These are phyloP conservation scores for Brachionus koreanus DNA, from an alignment of 1,140 invertebrate species.

Conservation along the genomic window DNA sequence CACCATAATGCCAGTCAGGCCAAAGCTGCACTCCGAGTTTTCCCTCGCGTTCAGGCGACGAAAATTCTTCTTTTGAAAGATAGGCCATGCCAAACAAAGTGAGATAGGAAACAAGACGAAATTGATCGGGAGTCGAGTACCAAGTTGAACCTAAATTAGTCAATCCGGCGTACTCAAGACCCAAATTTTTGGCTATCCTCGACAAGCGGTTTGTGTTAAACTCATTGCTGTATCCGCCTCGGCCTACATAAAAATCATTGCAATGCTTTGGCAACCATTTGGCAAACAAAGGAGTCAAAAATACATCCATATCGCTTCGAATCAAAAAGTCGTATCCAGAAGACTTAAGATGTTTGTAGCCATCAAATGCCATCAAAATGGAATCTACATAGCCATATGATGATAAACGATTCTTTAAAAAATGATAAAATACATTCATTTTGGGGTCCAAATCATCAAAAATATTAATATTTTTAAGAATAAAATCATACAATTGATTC, in stretches of 20 bases:
- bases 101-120: constrained; percentile 26
- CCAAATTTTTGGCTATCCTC: constrained; percentile 9
- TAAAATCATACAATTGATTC: not conserved
- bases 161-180: not conserved
- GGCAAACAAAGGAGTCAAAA: constrained; percentile 28
- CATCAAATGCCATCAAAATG: constrained; percentile 39
- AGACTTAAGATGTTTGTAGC: constrained; percentile 2
- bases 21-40: constrained; percentile 21
- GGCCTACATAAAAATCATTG: constrained; percentile 38
- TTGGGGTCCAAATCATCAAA: not conserved
- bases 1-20: constrained; percentile 43
- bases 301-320: constrained; percentile 41
- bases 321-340: constrained; percentile 29
- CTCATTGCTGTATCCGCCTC: constrained; percentile 13
- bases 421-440: constrained; percentile 13
- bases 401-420: not conserved
- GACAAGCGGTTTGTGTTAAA: constrained; percentile 32
- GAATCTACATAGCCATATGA: constrained; percentile 38
- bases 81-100: constrained; percentile 40
- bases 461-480: constrained; percentile 19
- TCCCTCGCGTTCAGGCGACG: constrained; percentile 11
- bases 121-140: constrained; percentile 22
- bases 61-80: constrained; percentile 35
- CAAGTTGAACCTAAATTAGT: constrained; percentile 36
- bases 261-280: constrained; percentile 27